These are phyloP conservation scores for Sarcophaga bullata DNA, from an alignment of 1,140 invertebrate species.

Conservation along the genomic window DNA sequence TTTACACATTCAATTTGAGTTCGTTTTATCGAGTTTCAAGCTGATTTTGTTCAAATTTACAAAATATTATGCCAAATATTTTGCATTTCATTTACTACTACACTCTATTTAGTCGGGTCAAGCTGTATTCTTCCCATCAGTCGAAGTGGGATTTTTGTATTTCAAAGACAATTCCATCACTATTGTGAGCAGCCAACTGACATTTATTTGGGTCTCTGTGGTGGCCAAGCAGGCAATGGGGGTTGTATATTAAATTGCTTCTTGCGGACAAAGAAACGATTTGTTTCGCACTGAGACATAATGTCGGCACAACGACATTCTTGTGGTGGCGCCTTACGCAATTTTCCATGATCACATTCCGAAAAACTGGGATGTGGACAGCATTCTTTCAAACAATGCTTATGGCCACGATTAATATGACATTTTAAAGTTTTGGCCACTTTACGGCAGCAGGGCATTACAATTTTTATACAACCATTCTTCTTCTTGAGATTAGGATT, in stretches of 20 bases:
- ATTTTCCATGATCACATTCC: not conserved
- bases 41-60: too few relatives aligned
- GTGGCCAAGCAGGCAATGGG: not conserved
- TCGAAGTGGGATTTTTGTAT: too few relatives aligned
- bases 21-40: too few relatives aligned
- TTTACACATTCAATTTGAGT: too few relatives aligned
- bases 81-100: too few relatives aligned
- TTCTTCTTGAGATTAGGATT: not conserved
- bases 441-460: not conserved
- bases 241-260: not conserved
- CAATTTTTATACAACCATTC: not conserved
- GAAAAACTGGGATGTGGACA: not conserved
- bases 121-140: too few relatives aligned
- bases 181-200: too few relatives aligned
- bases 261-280: not conserved
- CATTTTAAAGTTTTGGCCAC: not conserved
- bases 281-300: not conserved
- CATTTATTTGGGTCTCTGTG: not conserved
- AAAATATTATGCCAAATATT: too few relatives aligned
- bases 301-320: not conserved
- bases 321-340: not conserved
- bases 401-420: not conserved
- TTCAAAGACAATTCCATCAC: too few relatives aligned
- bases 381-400: not conserved
- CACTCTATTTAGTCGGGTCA: too few relatives aligned